These are phyloP conservation scores for Acromyrmex echinatior DNA, from an alignment of 1,140 invertebrate genomes.

Conservation along the genomic window DNA sequence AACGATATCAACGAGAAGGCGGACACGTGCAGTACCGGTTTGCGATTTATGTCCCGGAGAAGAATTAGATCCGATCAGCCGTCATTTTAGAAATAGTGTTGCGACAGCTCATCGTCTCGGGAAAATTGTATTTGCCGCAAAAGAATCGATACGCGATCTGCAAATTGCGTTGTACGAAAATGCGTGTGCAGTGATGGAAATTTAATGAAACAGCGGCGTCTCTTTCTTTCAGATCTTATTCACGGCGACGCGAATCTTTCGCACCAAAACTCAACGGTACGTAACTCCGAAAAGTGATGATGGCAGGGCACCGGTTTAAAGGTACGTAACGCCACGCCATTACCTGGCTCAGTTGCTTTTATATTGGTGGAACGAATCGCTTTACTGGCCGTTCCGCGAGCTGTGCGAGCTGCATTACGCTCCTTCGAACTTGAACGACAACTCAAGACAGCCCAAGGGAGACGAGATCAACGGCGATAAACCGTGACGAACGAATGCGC, in stretches of 20 bases:
- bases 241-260: not conserved
- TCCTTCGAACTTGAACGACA: constrained; percentile 57
- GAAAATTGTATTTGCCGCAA: constrained; percentile 43
- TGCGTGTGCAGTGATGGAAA: constrained; percentile 44
- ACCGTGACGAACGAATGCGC: constrained; percentile 64
- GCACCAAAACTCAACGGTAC: not conserved
- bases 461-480: constrained; percentile 61
- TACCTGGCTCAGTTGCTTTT: constrained; percentile 51
- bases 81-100: not conserved
- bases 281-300: not conserved
- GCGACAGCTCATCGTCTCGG: constrained; percentile 6
- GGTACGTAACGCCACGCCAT: constrained; percentile 54
- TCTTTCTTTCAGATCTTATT: constrained; percentile 29
- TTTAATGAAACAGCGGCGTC: constrained; percentile 26
- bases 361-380: constrained; percentile 69
- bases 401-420: constrained; percentile 33
- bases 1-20: constrained; percentile 20
- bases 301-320: constrained; percentile 35
- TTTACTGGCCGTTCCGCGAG: constrained; percentile 34
- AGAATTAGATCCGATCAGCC: constrained; percentile 58
- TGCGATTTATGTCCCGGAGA: constrained; percentile 46
- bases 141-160: constrained; percentile 40
- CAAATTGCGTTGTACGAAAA: constrained; percentile 35
- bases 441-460: constrained; percentile 64
- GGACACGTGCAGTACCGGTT: constrained; percentile 30